Evolutionary conservation across 2,888 invertebrate species (phyloP).

Genomic region (Diabrotica balteata): DNA sequence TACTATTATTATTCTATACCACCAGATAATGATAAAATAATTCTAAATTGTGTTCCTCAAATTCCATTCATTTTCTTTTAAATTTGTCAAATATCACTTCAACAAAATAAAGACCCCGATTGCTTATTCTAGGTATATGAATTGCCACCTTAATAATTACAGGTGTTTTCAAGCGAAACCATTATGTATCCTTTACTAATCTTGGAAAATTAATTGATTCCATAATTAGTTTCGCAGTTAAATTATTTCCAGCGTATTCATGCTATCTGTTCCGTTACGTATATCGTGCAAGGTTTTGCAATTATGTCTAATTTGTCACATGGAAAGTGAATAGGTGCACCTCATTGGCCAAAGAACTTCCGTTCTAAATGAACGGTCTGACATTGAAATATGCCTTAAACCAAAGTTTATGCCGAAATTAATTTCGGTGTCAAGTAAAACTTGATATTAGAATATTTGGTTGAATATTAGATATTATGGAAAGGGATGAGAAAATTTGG

Average conservation of each 20-base stretch:
- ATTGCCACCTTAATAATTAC: too few relatives aligned
- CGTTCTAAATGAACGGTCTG: constrained; percentile 5
- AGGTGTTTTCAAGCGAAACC: too few relatives aligned
- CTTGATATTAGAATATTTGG: background rate
- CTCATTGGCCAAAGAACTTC: constrained; percentile 20
- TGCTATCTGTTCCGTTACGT: constrained; percentile 26
- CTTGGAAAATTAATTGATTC: constrained; percentile 31
- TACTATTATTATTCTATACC: too few relatives aligned
- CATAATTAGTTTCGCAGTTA: constrained; percentile 28
- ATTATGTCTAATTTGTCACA: constrained; percentile 26
- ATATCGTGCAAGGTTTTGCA: constrained; percentile 31
- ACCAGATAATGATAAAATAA: too few relatives aligned
- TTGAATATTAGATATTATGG: too few relatives aligned
- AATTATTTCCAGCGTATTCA: constrained; percentile 30
- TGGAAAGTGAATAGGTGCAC: constrained; percentile 13
- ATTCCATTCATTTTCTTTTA: too few relatives aligned
- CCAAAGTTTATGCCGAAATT: background rate
- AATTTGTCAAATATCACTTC: too few relatives aligned
- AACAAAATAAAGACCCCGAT: too few relatives aligned
- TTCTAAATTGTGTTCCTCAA: too few relatives aligned
- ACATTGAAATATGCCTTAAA: constrained; percentile 11
- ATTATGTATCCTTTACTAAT: background rate
- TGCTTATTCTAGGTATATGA: too few relatives aligned
- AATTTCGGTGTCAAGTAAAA: background rate
- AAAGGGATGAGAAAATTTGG: too few relatives aligned